These are phyloP conservation scores for Cisticola juncidis DNA, from an alignment of 2,113 vertebrate genomes.

Conservation along the genomic window DNA sequence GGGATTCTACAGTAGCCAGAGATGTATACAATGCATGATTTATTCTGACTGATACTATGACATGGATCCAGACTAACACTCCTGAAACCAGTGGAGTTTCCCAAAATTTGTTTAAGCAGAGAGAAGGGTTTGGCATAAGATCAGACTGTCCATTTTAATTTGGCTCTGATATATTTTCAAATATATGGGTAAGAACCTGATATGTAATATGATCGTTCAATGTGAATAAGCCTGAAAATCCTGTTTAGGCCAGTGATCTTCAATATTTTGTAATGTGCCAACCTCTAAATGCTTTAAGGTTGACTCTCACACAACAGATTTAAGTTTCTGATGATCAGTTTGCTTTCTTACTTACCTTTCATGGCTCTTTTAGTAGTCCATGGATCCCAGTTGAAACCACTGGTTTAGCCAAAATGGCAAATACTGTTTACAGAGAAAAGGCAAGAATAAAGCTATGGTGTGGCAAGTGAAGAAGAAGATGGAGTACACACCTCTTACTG, in stretches of 20 bases:
- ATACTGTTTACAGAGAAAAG: slow-evolving; percentile 2
- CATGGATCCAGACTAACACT: not conserved
- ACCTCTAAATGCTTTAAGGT: not conserved
- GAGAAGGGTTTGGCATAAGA: not conserved
- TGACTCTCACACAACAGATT: not conserved
- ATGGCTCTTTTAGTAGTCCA: not conserved
- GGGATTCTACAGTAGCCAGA: not conserved
- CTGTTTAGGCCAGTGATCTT: not conserved
- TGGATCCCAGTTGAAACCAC: not conserved
- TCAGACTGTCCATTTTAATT: not conserved
- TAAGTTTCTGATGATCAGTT: not conserved
- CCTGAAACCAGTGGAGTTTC: not conserved
- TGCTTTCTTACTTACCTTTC: slow-evolving; percentile 7
- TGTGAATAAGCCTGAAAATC: not conserved
- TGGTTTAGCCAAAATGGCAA: not conserved
- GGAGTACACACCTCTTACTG: not conserved
- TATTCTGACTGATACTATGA: not conserved
- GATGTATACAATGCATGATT: not conserved
- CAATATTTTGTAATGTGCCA: not conserved
- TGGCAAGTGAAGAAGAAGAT: not conserved
- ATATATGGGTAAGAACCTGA: not conserved
- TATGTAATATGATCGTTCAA: not conserved
- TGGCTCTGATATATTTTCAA: slow-evolving; percentile 10
- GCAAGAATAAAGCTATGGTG: not conserved
- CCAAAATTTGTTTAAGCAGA: not conserved